Evolutionary conservation across 2,888 invertebrate species (phyloP).

Genomic region (Scaptomyza parva): DNA sequence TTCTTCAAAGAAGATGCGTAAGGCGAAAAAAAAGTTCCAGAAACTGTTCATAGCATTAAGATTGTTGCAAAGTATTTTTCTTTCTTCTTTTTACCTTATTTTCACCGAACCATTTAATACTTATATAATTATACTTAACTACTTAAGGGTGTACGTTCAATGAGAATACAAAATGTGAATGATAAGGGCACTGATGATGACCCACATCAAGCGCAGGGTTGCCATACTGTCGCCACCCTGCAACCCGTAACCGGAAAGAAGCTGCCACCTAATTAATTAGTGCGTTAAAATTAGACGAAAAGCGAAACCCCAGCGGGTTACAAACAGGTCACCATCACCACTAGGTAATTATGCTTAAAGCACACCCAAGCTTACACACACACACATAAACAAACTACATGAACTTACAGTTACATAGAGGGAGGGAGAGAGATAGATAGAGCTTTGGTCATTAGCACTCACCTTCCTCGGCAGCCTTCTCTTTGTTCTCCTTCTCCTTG

Average conservation of each 20-base stretch:
- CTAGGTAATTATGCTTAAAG: constrained; percentile 49
- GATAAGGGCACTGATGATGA: constrained; percentile 52
- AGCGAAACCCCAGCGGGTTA: constrained; percentile 56
- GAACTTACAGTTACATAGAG: constrained; percentile 1
- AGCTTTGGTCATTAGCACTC: constrained; percentile 60
- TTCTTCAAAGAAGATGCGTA: background rate
- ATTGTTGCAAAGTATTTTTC: constrained; percentile 1
- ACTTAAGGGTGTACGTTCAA: constrained; percentile 19
- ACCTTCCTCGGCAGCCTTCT: constrained; percentile 83
- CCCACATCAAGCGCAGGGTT: constrained; percentile 36
- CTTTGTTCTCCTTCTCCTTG: constrained; percentile 75
- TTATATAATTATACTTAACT: constrained; percentile 21
- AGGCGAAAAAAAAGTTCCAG: background rate
- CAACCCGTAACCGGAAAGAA: constrained; percentile 11
- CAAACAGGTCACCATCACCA: constrained; percentile 55
- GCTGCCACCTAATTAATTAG: constrained; percentile 61
- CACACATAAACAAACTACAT: constrained; percentile 18
- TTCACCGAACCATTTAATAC: background rate
- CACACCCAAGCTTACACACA: constrained; percentile 19
- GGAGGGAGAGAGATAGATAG: too few relatives aligned
- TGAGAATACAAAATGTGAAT: constrained; percentile 22
- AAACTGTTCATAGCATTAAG: background rate
- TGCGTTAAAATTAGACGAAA: constrained; percentile 59
- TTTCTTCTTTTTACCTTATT: too few relatives aligned
- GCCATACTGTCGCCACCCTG: constrained; percentile 9